A percentile compares a stretch with the other conserved stretches of the same genome.
Conservation (phyloP, 2,797 vertebrate genomes). For the Naso thynnoides region DNA sequence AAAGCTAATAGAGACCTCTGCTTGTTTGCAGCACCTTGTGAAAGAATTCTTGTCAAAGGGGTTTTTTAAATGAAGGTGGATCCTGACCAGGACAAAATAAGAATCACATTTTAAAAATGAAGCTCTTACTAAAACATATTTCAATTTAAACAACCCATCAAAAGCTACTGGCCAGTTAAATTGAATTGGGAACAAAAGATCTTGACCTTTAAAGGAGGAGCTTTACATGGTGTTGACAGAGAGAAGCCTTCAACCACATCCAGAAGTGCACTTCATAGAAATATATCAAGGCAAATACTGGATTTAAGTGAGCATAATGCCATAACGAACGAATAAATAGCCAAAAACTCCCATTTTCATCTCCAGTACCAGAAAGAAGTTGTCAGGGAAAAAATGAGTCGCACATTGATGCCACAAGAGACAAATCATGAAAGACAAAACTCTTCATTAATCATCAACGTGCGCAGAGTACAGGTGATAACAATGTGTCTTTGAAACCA, state of each 20-base stretch:
- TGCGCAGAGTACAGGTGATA: slow-evolving; percentile 11
- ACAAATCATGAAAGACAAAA: slow-evolving; percentile 8
- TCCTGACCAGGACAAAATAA: neutral
- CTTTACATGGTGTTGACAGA: slow-evolving; percentile 1
- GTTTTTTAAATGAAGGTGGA: neutral
- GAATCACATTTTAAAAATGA: slow-evolving; percentile 1
- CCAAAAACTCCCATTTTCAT: too few relatives aligned
- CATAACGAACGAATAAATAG: neutral
- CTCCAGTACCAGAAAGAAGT: too few relatives aligned
- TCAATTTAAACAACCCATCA: neutral
- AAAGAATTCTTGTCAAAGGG: slow-evolving; percentile 9
- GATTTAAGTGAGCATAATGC: slow-evolving; percentile 2
- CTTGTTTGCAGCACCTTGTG: neutral
- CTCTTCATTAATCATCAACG: slow-evolving; percentile 1
- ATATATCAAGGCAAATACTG: neutral
- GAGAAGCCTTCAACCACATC: slow-evolving; percentile 4
- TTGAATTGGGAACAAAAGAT: slow-evolving; percentile 8
- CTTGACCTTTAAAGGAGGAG: neutral
- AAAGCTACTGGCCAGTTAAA: neutral
- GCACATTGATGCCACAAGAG: slow-evolving; percentile 1
- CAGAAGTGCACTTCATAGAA: neutral
- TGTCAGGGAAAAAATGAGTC: neutral
- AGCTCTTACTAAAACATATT: slow-evolving; percentile 2
- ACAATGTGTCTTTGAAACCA: slow-evolving; percentile 8
- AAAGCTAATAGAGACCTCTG: neutral